Evolutionary conservation across 2,888 invertebrate species (phyloP).

Genomic region (Cheilosia soror): DNA sequence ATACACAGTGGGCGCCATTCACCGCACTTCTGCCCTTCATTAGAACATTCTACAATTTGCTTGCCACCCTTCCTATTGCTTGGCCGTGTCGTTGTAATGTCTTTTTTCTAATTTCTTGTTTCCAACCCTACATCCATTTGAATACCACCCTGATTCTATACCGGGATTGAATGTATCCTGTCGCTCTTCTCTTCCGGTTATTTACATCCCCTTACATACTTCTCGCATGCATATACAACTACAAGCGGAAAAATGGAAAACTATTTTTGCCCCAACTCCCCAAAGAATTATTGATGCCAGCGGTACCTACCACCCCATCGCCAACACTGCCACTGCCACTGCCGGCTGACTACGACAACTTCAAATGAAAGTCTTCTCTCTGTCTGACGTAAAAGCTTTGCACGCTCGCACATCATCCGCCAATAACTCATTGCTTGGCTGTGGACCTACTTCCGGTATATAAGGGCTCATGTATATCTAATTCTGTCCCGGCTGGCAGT

Average conservation of each 20-base stretch:
- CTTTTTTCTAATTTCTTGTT: conserved; percentile 12
- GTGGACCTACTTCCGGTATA: conserved; percentile 70
- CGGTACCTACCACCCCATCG: neutral
- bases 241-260: conserved; percentile 32
- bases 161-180: conserved; percentile 54
- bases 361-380: conserved; percentile 26
- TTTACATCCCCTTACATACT: conserved; percentile 67
- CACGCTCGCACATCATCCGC: conserved; percentile 65
- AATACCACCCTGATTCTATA: conserved; percentile 35
- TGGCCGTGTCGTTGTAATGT: conserved; percentile 4
- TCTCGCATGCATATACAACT: conserved; percentile 38
- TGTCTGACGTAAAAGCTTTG: conserved; percentile 68
- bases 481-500: conserved; percentile 49
- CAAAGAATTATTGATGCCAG: neutral
- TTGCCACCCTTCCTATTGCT: neutral
- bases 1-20: neutral
- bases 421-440: conserved; percentile 62
- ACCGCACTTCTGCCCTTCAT: conserved; percentile 14
- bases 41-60: conserved; percentile 1
- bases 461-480: conserved; percentile 49
- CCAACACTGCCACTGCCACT: neutral
- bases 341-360: neutral
- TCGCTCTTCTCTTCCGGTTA: conserved; percentile 62
- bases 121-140: conserved; percentile 4
- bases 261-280: conserved; percentile 26